Percentiles rank a stretch among this genome's conserved stretches.
These are phyloP conservation scores for Amphipyra tragopoginis DNA, from an alignment of 2,888 invertebrate genomes.

Conservation along the genomic window DNA sequence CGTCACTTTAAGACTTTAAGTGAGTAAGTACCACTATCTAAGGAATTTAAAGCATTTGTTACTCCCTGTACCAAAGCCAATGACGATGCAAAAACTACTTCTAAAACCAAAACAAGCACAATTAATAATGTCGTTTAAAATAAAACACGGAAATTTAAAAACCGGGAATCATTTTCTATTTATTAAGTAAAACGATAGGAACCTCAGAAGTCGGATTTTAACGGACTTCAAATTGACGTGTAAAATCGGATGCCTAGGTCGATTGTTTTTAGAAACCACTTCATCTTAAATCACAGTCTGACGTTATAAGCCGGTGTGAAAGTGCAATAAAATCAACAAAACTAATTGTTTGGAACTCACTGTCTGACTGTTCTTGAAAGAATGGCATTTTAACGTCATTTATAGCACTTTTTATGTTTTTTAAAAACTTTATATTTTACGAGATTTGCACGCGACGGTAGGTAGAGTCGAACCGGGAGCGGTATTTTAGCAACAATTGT, in stretches of 20 bases:
- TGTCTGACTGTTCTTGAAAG: slow-evolving; percentile 16
- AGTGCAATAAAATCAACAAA: slow-evolving; percentile 48
- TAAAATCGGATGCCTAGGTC: slow-evolving; percentile 8
- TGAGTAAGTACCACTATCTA: not conserved
- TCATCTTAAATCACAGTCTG: slow-evolving; percentile 17
- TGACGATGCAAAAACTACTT: not conserved
- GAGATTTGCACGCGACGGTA: slow-evolving; percentile 52
- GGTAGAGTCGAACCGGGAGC: slow-evolving; percentile 6
- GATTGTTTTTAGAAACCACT: slow-evolving; percentile 26
- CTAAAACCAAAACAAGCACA: slow-evolving; percentile 3
- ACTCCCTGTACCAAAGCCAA: not conserved
- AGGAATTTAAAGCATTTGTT: not conserved
- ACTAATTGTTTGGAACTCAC: slow-evolving; percentile 26
- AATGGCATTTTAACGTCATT: slow-evolving; percentile 31
- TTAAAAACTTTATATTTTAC: slow-evolving; percentile 12
- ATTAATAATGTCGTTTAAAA: not conserved
- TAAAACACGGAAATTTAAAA: not conserved
- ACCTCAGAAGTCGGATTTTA: slow-evolving; percentile 3
- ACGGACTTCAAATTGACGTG: slow-evolving; percentile 9
- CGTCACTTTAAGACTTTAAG: not conserved
- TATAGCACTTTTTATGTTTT: not conserved
- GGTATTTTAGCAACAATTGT: slow-evolving; percentile 10
- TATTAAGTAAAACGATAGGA: slow-evolving; percentile 2
- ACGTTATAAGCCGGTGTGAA: slow-evolving; percentile 46
- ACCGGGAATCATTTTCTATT: not conserved